phyloP scores from a whole-genome alignment of 2,113 vertebrate genomes.

The Ctenodactylus gundi region DNA sequence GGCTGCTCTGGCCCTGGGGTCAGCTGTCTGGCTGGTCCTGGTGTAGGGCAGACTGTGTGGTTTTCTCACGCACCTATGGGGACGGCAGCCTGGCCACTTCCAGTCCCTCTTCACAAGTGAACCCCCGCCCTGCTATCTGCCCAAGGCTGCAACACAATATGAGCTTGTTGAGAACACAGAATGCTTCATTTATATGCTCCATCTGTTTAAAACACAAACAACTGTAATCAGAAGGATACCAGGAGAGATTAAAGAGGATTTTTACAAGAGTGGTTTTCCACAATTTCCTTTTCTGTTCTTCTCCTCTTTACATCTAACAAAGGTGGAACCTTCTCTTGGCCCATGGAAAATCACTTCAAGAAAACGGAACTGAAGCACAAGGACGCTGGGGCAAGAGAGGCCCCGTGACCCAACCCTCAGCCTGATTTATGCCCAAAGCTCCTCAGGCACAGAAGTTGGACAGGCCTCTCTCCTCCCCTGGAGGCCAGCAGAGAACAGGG shows the following conservation, averaged over 20 bases:
- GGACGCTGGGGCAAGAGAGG: not conserved
- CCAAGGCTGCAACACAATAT: not conserved
- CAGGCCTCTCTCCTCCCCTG: too few relatives aligned
- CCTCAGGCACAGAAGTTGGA: not conserved
- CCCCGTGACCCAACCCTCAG: not conserved
- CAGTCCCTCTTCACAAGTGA: not conserved
- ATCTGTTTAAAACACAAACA: not conserved
- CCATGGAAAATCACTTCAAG: not conserved
- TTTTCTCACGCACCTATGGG: not conserved
- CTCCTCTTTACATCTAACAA: not conserved
- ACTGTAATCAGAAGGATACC: not conserved
- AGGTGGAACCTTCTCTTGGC: not conserved
- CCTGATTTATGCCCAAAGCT: not conserved
- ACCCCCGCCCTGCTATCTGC: too few relatives aligned
- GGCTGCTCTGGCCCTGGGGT: not conserved
- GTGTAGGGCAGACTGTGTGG: not conserved
- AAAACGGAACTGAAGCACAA: not conserved
- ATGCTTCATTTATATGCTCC: not conserved
- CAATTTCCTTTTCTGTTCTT: not conserved
- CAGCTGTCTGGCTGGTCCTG: not conserved
- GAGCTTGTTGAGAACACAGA: not conserved
- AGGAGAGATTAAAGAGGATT: not conserved
- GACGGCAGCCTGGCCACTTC: too few relatives aligned
- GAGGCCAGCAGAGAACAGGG: not conserved
- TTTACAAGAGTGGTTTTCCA: not conserved